These are phyloP conservation scores for Brienomyrus brachyistius DNA, from an alignment of 2,113 vertebrate genomes.

Conservation along the genomic window DNA sequence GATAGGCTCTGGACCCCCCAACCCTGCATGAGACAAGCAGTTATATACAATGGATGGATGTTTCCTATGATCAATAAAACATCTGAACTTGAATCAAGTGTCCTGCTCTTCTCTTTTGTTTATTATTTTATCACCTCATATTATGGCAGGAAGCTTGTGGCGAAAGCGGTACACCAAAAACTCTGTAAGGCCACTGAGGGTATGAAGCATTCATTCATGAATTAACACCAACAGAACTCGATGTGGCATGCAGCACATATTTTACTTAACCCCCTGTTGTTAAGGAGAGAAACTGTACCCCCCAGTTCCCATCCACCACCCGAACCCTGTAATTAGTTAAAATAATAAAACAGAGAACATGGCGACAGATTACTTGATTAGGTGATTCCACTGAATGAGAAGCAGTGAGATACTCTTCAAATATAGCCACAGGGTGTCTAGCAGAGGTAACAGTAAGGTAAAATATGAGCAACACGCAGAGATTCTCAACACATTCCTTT, in stretches of 20 bases:
- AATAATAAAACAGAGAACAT: neutral
- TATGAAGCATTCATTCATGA: neutral
- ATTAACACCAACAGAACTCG: neutral
- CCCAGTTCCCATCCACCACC: neutral
- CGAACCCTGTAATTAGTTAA: neutral
- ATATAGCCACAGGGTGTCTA: conserved; percentile 23
- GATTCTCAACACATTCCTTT: conserved; percentile 40
- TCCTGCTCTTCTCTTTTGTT: neutral
- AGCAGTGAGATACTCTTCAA: conserved; percentile 23
- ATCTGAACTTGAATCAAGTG: neutral
- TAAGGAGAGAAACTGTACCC: neutral
- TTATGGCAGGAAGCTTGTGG: neutral
- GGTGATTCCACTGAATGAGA: conserved; percentile 26
- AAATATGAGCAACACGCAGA: conserved; percentile 35
- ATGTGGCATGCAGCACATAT: neutral
- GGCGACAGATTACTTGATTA: conserved; percentile 16
- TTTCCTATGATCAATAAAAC: neutral
- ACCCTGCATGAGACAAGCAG: neutral
- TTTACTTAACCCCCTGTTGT: neutral
- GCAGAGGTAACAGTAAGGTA: conserved; percentile 31
- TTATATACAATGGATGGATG: neutral
- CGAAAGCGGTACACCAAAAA: neutral
- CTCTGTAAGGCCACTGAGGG: neutral
- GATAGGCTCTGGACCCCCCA: neutral
- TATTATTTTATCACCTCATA: neutral